Evolutionary conservation across 2,113 vertebrate species (phyloP), one percentile per base, ranked within the genome.

Genomic region (Brachyhypopomus occidentalis): DNA sequence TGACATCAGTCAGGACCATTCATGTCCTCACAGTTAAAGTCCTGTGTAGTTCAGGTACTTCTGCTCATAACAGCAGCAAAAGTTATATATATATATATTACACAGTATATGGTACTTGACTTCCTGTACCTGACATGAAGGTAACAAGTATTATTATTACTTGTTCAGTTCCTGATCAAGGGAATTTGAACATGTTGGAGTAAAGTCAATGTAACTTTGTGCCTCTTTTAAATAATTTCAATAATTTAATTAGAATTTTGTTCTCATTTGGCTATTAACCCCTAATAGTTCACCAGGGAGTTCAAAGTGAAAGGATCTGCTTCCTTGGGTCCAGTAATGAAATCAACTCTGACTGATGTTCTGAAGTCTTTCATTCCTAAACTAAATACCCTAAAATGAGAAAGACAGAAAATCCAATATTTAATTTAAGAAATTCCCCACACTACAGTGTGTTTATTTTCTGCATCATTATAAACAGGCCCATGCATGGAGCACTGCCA

Each of bases 161-260:
- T 30, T 30, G 30, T 30, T 30, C 30, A 30, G 3, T 23, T 60
- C 59, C 45, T n/a, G 74, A 56, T 67, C 27, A 79, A 71, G 64
- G 77, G 70, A 79, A 63, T 52, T 38, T 71, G 23, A 30, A 3
- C n/a, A 38, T 48, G 30, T 70, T 71, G 66, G 76, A 78, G 67
- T 64, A 71, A 70, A 70, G 82, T 38, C 66, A 82, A 41, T 34
- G 56, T 45, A 52, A 58, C 23, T 69, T 20, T 52, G 48, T 23
- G 55, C 62, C 72, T 25, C 16, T n/a, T 83, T 60, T 72, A 20
- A 5, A 58, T 30, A 62, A 12, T 79, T 48, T 69, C 30, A 27
- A 27, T 30, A 7, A 41, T 75, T 52, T 62, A 34, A 55, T 79
- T 58, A 20, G n/a, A 78, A 72, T 12, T 23, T 41, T 5, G 64